Evolutionary conservation across 1,140 invertebrate genomes (phyloP).

Genomic region (Chrysopa pallens): DNA sequence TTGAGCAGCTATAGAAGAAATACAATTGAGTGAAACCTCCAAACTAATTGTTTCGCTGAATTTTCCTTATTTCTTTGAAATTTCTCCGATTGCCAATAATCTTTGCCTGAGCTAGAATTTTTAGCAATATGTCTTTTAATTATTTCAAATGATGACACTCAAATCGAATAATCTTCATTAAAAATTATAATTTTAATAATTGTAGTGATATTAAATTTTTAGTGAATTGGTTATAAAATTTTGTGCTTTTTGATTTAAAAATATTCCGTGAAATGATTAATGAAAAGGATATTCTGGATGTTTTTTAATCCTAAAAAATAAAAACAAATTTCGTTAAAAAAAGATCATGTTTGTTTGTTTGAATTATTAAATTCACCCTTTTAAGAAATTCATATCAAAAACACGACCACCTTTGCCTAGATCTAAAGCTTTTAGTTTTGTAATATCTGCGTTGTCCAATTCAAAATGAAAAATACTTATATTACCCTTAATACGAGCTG

Average conservation of each 20-base stretch:
- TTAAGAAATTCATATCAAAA: conserved; percentile 37
- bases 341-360: no score
- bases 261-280: no score
- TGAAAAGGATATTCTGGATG: conserved; percentile 45
- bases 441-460: conserved; percentile 31
- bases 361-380: conserved; percentile 10
- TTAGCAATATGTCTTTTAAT: neutral
- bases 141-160: no score
- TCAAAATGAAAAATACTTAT: conserved; percentile 43
- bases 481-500: conserved; percentile 45
- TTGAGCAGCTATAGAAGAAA: no score
- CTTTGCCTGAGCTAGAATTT: no score
- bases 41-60: no score
- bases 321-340: no score
- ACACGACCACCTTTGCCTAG: conserved; percentile 34
- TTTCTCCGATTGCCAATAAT: no score
- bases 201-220: no score
- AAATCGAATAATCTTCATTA: no score
- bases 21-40: no score
- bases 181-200: neutral
- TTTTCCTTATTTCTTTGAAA: no score
- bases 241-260: conserved; percentile 4
- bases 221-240: neutral
- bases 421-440: conserved; percentile 34
- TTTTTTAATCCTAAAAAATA: conserved; percentile 33